These are phyloP conservation scores for Siderastrea siderea DNA, from an alignment of 92 coral and sea anemone genomes.

Conservation along the genomic window DNA sequence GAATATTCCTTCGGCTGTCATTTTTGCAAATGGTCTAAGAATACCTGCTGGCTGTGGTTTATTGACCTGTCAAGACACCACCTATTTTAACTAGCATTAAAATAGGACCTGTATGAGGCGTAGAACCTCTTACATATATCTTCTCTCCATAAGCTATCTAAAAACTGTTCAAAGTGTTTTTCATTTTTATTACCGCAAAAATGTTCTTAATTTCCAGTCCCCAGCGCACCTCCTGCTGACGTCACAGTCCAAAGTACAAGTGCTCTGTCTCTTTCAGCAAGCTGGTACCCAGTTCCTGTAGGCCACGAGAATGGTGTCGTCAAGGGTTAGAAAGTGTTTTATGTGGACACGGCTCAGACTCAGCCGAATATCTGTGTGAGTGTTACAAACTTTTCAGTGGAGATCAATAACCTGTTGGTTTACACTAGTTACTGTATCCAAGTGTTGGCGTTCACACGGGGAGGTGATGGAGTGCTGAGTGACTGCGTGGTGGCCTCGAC, in stretches of 20 bases:
- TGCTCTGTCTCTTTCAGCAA: neutral
- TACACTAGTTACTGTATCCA: conserved; percentile 56
- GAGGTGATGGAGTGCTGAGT: conserved; percentile 56
- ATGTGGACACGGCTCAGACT: conserved; percentile 15
- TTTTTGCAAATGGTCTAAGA: no score
- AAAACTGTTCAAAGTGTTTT: no score
- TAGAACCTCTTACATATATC: no score
- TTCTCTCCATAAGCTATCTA: no score
- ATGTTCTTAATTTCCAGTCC: conserved; percentile 14
- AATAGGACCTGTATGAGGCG: no score
- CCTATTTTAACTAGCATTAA: no score
- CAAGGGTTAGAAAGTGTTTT: conserved; percentile 19
- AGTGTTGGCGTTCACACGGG: conserved; percentile 51
- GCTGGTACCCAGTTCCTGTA: conserved; percentile 44
- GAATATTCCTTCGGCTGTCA: no score
- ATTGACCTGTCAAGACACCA: no score
- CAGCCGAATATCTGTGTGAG: neutral
- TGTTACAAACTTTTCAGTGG: neutral
- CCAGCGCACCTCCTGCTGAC: conserved; percentile 35
- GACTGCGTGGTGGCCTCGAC: conserved; percentile 32
- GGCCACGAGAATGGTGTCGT: conserved; percentile 31
- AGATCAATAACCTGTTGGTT: conserved; percentile 29
- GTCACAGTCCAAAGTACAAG: conserved; percentile 20
- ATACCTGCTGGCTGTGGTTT: no score
- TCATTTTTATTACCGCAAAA: neutral